Evolutionary conservation across 2,888 invertebrate genomes (phyloP), one percentile per base, ranked within the genome.

Genomic region (Ashinkailepas kermadecensis): DNA sequence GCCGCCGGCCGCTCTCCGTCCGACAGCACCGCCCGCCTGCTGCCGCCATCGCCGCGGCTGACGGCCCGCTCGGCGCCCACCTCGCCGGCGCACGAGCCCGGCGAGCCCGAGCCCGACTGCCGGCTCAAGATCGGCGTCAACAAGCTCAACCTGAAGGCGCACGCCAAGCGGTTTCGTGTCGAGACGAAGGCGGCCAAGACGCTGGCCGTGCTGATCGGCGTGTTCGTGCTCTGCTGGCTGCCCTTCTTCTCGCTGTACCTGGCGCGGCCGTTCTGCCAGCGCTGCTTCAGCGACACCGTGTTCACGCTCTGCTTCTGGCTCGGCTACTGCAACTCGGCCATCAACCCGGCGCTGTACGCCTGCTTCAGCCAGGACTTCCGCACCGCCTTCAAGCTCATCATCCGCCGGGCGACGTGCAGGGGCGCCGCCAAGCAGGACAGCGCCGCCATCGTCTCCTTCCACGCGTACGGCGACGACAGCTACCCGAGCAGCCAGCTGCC

Each of bases 121-220:
- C 93, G 95, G 95, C 58, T 94, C 94, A 86, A 65, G 65, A 65
- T 65, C 65, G 65, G 65, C n/a, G 23, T 23, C 65, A 65, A 65
- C 23, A 65, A 65, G 65, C 90, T 95, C 83, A 96, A 96, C 87
- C 94, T 96, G 83, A 96, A 95, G 87, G 94, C 95, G 8, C 88
- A 89, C 90, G 95, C 95, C 83, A 95, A 95, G 87, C 92, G 95
- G 80, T 96, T 96, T 87, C 91, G 94, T 9, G 96, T 96, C 93
- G 97, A 98, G 88, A 97, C 97, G 0, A 97, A 97, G 89, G 97
- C 97, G 0, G 97, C 97, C 3, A 97, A 97, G 88, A 97, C 97
- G 0, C 89, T 98, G 81, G 97, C 96, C 83, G 97, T 99, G 84
- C 98, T 99, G 84, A 97, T 99, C 8, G 98, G 98, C 0, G 95